Conservation (phyloP, 1,140 invertebrate genomes). For the Palaemon carinicauda region DNA sequence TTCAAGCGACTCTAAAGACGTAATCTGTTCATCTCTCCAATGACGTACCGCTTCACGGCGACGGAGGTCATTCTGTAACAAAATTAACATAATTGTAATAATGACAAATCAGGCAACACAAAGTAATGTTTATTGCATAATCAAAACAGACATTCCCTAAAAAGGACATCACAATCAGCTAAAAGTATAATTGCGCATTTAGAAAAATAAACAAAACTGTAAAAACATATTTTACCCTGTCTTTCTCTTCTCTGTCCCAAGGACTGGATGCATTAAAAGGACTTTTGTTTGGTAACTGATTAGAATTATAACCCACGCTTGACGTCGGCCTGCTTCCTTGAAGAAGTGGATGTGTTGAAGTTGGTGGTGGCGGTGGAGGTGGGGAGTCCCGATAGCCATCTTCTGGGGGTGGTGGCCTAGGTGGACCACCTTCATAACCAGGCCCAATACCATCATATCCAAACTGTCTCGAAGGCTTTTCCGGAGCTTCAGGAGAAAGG, state of each 20-base stretch:
- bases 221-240: slow-evolving; percentile 70
- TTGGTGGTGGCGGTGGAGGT: slow-evolving; percentile 73
- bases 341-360: slow-evolving; percentile 77
- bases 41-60: slow-evolving; percentile 75
- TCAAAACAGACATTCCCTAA: background rate
- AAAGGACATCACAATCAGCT: background rate
- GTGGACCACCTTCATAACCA: slow-evolving; percentile 44
- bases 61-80: slow-evolving; percentile 72
- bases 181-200: too few relatives aligned
- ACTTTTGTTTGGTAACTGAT: slow-evolving; percentile 67
- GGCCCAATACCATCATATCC: slow-evolving; percentile 52
- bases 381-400: slow-evolving; percentile 70
- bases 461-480: slow-evolving; percentile 62
- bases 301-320: slow-evolving; percentile 65
- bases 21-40: slow-evolving; percentile 85
- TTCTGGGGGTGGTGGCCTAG: slow-evolving; percentile 62
- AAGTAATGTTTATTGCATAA: background rate
- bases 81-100: slow-evolving; percentile 35
- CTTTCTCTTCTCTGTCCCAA: slow-evolving; percentile 88
- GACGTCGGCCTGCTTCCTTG: slow-evolving; percentile 61
- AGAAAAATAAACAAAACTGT: background rate
- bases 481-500: slow-evolving; percentile 58
- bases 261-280: slow-evolving; percentile 73
- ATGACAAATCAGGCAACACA: background rate
- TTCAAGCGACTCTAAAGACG: slow-evolving; percentile 74